Base-by-base conservation (phyloP, 2,113 vertebrate genomes). In the Peromyscus californicus region DNA sequence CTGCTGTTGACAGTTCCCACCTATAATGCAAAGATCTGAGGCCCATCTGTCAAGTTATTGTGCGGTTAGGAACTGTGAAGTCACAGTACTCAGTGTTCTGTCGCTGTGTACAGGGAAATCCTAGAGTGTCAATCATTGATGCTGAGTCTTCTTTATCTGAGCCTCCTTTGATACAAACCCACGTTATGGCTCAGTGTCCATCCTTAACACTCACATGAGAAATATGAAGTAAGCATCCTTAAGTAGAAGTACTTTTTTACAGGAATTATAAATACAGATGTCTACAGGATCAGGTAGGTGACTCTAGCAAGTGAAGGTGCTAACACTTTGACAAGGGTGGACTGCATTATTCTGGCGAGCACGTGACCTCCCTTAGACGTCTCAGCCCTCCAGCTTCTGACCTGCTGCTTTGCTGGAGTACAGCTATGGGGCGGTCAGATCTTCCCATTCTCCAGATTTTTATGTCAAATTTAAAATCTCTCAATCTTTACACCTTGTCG, bases 311-410 rank as follows among this genome's bases (percentile, higher is more conserved):
- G 10, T 31, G 57, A 39, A 15, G 29, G 36, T 5, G 36, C 75
- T 0, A 0, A 17, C 16, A 29, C 31, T 69, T 70, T 70, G 80
- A 22, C 4, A 0, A 7, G 63, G 21, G 6, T 21, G 48, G 13
- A 33, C 16, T 31, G 67, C 31, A 2, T 16, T 5, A 3, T 3
- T 1, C 51, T 5, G 29, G 61, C 22, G 61, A 42, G 33, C 74
- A 0, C 26, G 0, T 0, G 0, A 4, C 63, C 29, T 6, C 3
- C 51, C 36, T 26, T 61, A 33, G 3, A 67, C 31, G 75, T 33
- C 19, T n/a, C 29, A 2, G 16, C 13, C 79, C 45, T 83, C 63
- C 21, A 12, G 59, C 29, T 17, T 42, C 51, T 63, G 19, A 3
- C 21, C 26, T 31, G 11, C 51, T 45, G 45, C 36, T 31, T 0